Percentiles rank a stretch among this genome's conserved stretches.
Conservation (phyloP, 2,888 invertebrate genomes). For the Biston betularia region DNA sequence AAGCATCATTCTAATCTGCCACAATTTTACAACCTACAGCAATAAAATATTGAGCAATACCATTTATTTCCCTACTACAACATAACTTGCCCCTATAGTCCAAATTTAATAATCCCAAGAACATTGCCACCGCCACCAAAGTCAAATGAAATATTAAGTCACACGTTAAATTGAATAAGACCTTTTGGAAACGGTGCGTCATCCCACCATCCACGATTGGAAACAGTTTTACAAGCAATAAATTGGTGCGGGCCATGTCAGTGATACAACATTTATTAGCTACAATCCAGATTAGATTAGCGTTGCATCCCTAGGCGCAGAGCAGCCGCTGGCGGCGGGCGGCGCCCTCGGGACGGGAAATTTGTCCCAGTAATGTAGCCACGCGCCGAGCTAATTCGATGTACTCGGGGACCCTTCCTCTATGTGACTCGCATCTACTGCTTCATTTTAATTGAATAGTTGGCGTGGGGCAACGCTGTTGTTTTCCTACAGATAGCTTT, state of each 20-base stretch:
- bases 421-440: constrained; percentile 83
- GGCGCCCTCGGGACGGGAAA: constrained; percentile 73
- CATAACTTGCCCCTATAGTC: constrained; percentile 42
- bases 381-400: constrained; percentile 84
- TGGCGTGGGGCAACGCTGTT: constrained; percentile 71
- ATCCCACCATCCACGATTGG: constrained; percentile 80
- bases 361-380: constrained; percentile 85
- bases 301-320: constrained; percentile 74
- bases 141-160: constrained; percentile 65
- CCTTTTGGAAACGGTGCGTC: constrained; percentile 69
- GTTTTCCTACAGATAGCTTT: constrained; percentile 83
- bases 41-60: too few species aligned
- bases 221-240: constrained; percentile 86
- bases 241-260: constrained; percentile 79
- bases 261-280: constrained; percentile 85
- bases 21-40: too few species aligned
- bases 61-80: constrained; percentile 11
- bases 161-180: constrained; percentile 81
- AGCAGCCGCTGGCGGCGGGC: constrained; percentile 46
- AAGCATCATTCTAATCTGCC: too few species aligned
- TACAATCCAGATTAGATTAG: constrained; percentile 85
- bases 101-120: constrained; percentile 52
- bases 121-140: constrained; percentile 57
- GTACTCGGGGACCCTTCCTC: constrained; percentile 70
- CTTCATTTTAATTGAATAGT: constrained; percentile 86